Base-by-base conservation (phyloP, 1,140 invertebrate species). In the Tetramorium simillimum region DNA sequence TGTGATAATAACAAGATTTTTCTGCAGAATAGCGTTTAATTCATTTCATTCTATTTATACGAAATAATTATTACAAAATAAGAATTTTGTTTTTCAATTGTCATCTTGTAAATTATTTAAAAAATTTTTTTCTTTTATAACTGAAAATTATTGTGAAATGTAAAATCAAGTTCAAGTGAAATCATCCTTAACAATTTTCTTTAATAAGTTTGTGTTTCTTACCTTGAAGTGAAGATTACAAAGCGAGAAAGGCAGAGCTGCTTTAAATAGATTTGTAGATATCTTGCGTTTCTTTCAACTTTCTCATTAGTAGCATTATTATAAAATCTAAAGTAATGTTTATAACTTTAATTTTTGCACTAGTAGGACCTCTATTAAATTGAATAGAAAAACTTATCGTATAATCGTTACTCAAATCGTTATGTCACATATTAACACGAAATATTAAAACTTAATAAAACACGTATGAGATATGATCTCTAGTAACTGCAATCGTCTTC, bases 121-220 rank as follows among this genome's bases (percentile, higher is more conserved):
- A 43, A 43, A 43, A 0, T 33, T 43, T 43, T 43, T 72, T 70
- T 70, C 12, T 75, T 58, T 58, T 33, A 6, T 28, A 40, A 40
- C 1, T 40, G 0, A 58, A 58, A 75, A n/a, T 58, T 24, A 33
- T 24, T 58, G 28, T 16, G 58, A 37, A 16, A n/a, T 43, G 14
- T 53, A 6, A 78, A 78, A 49, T 80, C 3, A 78, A 51, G 7
- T 51, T 65, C n/a, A 21, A 63, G 63, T 43, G 0, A 10, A 63
- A 14, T 46, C 37, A 49, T n/a, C 16, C 1, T 46, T 78, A 75
- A 46, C 2, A 18, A 63, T 33, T 63, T 76, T 63, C 43, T 14
- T 21, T 49, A 78, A 78, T 9, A 7, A 77, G 75, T 12, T 46
- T 33, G 40, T 33, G 10, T 33, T 62, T 77, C 18, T 12, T 78